Evolutionary conservation across 2,888 invertebrate species (phyloP).

Genomic region (Melangyna quadrimaculata): DNA sequence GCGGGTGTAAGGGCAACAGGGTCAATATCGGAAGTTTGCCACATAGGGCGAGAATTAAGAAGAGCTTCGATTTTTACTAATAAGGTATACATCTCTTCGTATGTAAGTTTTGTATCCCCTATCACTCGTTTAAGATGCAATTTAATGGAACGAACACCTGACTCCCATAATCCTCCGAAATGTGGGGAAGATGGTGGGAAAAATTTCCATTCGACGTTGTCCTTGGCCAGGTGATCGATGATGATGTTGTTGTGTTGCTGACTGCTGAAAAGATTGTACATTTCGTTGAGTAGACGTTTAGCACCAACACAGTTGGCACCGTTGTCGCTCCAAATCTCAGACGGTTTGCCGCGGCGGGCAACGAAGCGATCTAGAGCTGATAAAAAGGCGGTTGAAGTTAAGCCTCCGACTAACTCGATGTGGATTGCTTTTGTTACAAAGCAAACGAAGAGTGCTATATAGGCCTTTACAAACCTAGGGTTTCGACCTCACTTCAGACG

Average conservation of each 20-base stretch:
- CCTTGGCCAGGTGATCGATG: constrained; percentile 9
- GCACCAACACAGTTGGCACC: constrained; percentile 62
- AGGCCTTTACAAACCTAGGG: too few species aligned
- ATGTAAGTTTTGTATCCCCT: too few species aligned
- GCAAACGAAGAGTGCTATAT: constrained; percentile 53
- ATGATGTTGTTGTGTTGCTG: background rate
- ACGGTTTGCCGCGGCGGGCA: constrained; percentile 38
- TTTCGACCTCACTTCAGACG: too few species aligned
- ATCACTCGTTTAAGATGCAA: background rate
- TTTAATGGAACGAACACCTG: too few species aligned
- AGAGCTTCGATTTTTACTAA: background rate
- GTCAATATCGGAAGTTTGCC: constrained; percentile 6
- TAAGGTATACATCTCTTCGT: background rate
- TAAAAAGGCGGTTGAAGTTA: background rate
- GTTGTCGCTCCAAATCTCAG: constrained; percentile 31
- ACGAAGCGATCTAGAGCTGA: too few species aligned
- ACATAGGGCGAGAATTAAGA: background rate
- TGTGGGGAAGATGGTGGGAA: too few species aligned
- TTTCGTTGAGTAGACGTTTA: constrained; percentile 33
- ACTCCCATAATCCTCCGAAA: too few species aligned
- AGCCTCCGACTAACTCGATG: background rate
- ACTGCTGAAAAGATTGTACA: background rate
- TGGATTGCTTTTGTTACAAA: constrained; percentile 52
- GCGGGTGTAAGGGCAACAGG: constrained; percentile 2
- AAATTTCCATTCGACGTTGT: background rate